Evolutionary conservation across 2,113 vertebrate species (phyloP).

Genomic region (Phylloscopus trochiloides): DNA sequence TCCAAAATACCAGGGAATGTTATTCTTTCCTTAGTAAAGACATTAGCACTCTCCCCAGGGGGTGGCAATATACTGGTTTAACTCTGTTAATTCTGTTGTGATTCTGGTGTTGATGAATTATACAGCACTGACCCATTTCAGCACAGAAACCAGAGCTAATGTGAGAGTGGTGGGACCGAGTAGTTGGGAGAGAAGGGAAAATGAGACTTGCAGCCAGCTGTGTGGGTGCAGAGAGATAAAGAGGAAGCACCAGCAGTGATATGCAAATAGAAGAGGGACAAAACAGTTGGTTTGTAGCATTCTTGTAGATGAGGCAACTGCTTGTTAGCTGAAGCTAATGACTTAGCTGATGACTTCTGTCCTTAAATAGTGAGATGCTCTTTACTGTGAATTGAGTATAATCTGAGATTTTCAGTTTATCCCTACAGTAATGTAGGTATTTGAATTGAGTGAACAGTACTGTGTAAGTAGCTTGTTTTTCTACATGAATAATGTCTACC

Average conservation of each 20-base stretch:
- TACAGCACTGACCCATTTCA: neutral
- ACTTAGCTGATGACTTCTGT: neutral
- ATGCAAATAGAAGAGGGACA: neutral
- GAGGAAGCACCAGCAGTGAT: neutral
- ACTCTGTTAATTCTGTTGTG: neutral
- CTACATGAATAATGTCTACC: neutral
- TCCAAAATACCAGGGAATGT: neutral
- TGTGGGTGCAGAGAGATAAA: neutral
- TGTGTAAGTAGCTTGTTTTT: neutral
- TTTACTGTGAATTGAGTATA: neutral
- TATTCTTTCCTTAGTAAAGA: neutral
- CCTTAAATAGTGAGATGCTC: neutral
- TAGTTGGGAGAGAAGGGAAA: neutral
- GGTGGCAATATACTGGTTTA: neutral
- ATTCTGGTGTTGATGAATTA: neutral
- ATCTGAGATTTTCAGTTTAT: neutral
- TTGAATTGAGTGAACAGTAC: neutral
- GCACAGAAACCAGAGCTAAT: neutral
- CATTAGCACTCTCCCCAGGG: neutral
- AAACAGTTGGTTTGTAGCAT: neutral
- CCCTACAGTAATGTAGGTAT: neutral
- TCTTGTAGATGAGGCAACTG: neutral
- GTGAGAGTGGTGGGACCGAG: neutral
- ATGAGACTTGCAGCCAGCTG: neutral
- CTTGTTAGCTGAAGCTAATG: neutral